Conservation (phyloP, 2,888 invertebrate genomes). For the Nemotelus pantherinus region DNA sequence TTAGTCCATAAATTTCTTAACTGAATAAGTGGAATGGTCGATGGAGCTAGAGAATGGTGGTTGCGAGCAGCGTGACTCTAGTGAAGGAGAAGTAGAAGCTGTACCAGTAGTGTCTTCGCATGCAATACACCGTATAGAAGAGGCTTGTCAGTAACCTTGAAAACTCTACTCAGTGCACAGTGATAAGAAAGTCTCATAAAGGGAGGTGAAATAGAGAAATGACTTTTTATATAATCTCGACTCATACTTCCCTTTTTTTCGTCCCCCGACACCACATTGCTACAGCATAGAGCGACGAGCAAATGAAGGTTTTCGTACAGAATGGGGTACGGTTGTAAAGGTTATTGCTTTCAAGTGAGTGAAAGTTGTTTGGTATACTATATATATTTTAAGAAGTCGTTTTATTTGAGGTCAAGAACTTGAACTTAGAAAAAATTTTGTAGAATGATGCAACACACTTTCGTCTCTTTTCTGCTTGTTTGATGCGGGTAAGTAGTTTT, state of each 20-base stretch:
- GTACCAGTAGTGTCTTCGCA: conserved; percentile 18
- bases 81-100: conserved; percentile 17
- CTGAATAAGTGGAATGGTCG: conserved; percentile 31
- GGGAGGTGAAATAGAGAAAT: conserved; percentile 38
- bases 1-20: conserved; percentile 43
- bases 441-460: conserved; percentile 22
- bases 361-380: conserved; percentile 49
- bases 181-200: conserved; percentile 37
- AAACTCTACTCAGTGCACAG: conserved; percentile 16
- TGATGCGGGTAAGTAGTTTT: no score
- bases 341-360: conserved; percentile 47
- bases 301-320: not conserved
- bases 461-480: conserved; percentile 19
- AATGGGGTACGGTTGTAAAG: conserved; percentile 27
- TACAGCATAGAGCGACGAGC: conserved; percentile 16
- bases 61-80: conserved; percentile 11
- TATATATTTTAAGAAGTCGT: conserved; percentile 51
- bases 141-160: conserved; percentile 25
- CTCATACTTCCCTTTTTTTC: not conserved
- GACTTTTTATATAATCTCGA: conserved; percentile 22
- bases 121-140: not conserved
- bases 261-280: not conserved
- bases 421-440: conserved; percentile 45
- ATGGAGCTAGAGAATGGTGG: not conserved
- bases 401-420: conserved; percentile 49